phyloP scores from a whole-genome alignment of 2,113 vertebrate genomes.

The Synodontis membranacea region DNA sequence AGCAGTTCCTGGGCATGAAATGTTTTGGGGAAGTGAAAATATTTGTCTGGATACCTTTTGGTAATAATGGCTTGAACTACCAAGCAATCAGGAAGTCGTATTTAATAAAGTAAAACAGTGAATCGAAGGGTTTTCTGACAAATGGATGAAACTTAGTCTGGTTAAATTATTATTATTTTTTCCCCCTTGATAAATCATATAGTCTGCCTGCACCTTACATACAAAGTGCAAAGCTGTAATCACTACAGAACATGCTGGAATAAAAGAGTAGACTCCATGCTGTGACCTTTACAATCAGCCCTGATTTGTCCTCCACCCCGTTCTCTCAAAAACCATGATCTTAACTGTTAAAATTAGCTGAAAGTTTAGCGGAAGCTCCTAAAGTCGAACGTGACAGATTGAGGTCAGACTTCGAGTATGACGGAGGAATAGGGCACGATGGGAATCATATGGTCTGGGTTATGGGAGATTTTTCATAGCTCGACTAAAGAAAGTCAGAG shows the following conservation, averaged over 20 bases:
- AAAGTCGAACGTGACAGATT: slow-evolving; percentile 30
- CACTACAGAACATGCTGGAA: slow-evolving; percentile 8
- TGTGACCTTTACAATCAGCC: slow-evolving; percentile 28
- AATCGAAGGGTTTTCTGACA: no score
- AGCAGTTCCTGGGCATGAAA: neutral
- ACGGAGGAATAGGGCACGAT: neutral
- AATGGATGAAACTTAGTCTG: neutral
- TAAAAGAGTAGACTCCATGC: slow-evolving; percentile 30
- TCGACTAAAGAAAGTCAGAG: neutral
- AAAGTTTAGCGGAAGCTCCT: neutral
- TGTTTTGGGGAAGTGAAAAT: neutral
- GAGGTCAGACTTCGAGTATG: slow-evolving; percentile 33
- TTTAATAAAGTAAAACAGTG: neutral
- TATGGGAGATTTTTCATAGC: neutral
- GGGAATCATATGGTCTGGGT: slow-evolving; percentile 14
- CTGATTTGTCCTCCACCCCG: slow-evolving; percentile 5
- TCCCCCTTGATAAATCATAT: no score
- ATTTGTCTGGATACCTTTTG: neutral
- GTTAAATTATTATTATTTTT: no score
- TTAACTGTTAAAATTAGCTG: neutral
- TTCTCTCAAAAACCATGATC: neutral
- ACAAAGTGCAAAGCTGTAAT: neutral
- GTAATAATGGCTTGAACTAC: neutral
- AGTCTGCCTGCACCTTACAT: neutral
- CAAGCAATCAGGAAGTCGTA: no score